Conservation (phyloP, 2,888 invertebrate genomes). For the Drosophila dives region DNA sequence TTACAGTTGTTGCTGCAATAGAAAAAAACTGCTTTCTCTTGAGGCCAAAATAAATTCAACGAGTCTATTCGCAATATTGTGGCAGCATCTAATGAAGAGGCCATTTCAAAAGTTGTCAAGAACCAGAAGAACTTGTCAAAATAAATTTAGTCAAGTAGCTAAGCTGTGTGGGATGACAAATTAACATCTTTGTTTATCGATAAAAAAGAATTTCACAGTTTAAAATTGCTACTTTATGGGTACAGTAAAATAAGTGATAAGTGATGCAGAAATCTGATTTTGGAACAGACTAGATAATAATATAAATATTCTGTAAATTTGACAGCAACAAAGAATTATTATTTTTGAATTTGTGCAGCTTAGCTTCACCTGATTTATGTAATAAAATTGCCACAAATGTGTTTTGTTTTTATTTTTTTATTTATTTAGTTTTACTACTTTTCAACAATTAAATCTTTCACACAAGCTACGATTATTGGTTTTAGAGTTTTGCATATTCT, state of each 20-base stretch:
- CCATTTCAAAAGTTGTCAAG: conserved; percentile 44
- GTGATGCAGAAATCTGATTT: background rate
- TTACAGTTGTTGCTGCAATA: conserved; percentile 59
- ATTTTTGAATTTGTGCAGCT: background rate
- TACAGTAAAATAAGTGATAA: background rate
- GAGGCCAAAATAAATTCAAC: conserved; percentile 73
- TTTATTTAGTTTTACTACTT: background rate
- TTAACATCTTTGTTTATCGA: conserved; percentile 13
- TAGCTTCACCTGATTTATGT: background rate
- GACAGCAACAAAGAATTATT: background rate
- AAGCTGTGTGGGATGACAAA: conserved; percentile 19
- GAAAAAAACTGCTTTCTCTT: conserved; percentile 79
- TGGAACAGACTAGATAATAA: background rate
- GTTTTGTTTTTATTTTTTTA: too few relatives aligned
- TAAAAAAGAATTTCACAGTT: background rate
- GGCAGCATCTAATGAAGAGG: conserved; percentile 53
- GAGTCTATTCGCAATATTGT: conserved; percentile 63
- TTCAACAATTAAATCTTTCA: background rate
- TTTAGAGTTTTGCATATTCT: background rate
- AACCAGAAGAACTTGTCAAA: conserved; percentile 51
- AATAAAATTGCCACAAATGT: background rate
- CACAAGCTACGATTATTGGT: background rate
- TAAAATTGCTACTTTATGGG: background rate
- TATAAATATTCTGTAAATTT: background rate
- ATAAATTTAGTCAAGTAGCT: conserved; percentile 17